Percentiles rank a stretch among this genome's conserved stretches.
Evolutionary conservation across 2,888 invertebrate genomes (phyloP).

Genomic region (Drosophila borborema): DNA sequence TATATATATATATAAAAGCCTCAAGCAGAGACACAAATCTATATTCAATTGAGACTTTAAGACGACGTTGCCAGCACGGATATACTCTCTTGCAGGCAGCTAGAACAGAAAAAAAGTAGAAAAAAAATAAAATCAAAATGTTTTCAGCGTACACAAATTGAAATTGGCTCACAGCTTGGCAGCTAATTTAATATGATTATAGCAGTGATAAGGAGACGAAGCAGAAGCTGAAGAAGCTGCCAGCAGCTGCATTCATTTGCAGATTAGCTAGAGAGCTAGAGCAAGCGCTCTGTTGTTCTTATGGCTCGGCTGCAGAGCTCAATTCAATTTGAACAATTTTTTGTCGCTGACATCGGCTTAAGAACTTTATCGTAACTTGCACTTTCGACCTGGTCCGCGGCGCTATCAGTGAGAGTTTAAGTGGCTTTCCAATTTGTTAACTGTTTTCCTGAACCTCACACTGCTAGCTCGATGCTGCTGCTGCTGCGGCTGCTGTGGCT

Average conservation of each 20-base stretch:
- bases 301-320: background rate
- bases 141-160: conserved; percentile 63
- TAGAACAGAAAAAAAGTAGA: background rate
- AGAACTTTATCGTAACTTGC: conserved; percentile 32
- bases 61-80: background rate
- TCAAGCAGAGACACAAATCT: background rate
- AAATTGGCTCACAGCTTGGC: conserved; percentile 73
- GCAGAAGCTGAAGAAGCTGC: conserved; percentile 2
- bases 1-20: background rate
- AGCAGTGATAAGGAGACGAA: background rate
- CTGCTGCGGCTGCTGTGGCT: background rate
- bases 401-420: conserved; percentile 26
- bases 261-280: conserved; percentile 7
- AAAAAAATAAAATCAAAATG: conserved; percentile 14
- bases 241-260: conserved; percentile 27
- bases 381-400: conserved; percentile 4
- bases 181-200: conserved; percentile 75
- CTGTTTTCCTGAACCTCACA: conserved; percentile 29
- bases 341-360: conserved; percentile 33
- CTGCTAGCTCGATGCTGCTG: no score
- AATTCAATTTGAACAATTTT: conserved; percentile 41
- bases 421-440: conserved; percentile 48
- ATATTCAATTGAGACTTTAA: background rate
- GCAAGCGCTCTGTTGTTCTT: background rate
- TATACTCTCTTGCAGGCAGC: background rate